Evolutionary conservation across 2,113 vertebrate genomes (phyloP).

Genomic region (Laterallus jamaicensis): DNA sequence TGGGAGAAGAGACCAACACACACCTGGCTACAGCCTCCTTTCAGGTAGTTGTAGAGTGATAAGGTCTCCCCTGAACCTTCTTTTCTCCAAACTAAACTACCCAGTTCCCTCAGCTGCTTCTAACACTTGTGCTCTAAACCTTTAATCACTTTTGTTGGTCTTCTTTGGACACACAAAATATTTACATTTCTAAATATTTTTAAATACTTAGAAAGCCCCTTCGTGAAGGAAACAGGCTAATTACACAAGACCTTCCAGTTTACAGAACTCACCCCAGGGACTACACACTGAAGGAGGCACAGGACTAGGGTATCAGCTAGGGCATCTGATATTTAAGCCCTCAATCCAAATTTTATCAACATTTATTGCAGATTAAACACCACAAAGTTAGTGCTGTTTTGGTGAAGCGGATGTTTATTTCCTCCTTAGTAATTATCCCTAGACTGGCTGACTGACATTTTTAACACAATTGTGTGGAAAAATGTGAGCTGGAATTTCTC

Average conservation of each 20-base stretch:
- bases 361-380: not conserved
- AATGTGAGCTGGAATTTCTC: not conserved
- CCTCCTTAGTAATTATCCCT: not conserved
- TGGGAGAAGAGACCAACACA: rapidly evolving
- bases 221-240: not conserved
- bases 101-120: not conserved
- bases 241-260: not conserved
- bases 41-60: rapidly evolving
- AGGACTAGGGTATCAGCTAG: not conserved
- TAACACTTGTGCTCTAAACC: not conserved
- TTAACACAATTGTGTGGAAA: not conserved
- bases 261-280: not conserved
- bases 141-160: not conserved
- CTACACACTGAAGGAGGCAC: not conserved
- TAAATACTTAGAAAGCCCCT: not conserved
- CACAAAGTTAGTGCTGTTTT: not conserved
- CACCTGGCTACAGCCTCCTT: not conserved
- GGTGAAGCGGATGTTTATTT: not conserved
- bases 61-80: not conserved
- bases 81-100: not conserved
- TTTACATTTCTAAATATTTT: not conserved
- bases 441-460: not conserved
- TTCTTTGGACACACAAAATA: not conserved
- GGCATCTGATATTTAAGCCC: not conserved
- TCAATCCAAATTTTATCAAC: not conserved